Percentiles rank a stretch among this genome's conserved stretches.
These are phyloP conservation scores for Varanus komodoensis DNA, from an alignment of 2,113 vertebrate species.

Conservation along the genomic window DNA sequence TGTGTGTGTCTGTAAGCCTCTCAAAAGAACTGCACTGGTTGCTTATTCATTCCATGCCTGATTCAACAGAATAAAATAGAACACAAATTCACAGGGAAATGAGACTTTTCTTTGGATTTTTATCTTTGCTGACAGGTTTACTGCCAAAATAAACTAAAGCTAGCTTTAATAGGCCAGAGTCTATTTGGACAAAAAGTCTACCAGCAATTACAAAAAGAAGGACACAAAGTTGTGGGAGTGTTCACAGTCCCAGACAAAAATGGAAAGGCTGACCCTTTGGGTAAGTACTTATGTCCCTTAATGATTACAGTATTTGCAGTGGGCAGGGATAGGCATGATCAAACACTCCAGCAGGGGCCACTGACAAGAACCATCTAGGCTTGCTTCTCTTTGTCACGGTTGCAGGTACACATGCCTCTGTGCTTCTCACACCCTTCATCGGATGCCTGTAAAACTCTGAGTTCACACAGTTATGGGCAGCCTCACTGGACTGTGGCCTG, in stretches of 20 bases:
- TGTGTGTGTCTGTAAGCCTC: no score
- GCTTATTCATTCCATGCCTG: no score
- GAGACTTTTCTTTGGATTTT: constrained; percentile 28
- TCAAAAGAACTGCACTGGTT: no score
- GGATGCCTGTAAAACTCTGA: no score
- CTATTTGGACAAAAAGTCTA: constrained; percentile 98
- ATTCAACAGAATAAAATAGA: no score
- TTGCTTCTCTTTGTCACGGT: no score
- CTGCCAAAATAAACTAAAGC: constrained; percentile 90
- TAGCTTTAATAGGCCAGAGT: constrained; percentile 97
- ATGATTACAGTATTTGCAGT: not conserved
- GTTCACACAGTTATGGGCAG: no score
- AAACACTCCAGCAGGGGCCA: no score
- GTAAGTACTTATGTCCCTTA: constrained; percentile 78
- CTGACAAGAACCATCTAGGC: not conserved
- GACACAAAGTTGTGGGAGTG: constrained; percentile 94
- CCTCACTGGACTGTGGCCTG: no score
- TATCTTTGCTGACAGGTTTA: constrained; percentile 77
- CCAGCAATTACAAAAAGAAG: constrained; percentile 88
- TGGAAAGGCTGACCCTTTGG: constrained; percentile 95
- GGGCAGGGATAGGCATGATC: not conserved
- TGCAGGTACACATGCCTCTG: no score
- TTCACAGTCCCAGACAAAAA: constrained; percentile 97
- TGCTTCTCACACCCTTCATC: no score
- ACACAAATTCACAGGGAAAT: not conserved